Conservation (phyloP, 2,797 vertebrate species). For the Smutsia temminckii region DNA sequence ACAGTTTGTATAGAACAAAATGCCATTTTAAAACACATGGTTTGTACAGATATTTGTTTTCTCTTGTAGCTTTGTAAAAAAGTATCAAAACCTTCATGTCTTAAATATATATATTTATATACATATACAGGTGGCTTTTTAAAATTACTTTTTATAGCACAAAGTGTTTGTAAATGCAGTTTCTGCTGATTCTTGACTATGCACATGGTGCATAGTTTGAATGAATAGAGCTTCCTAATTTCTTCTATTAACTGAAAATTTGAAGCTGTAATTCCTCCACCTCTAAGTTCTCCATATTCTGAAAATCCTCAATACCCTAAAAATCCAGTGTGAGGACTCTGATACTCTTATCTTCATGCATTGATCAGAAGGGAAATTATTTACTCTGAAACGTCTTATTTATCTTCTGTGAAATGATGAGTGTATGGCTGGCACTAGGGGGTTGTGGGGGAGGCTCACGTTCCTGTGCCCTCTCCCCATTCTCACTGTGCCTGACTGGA, state of each 20-base stretch:
- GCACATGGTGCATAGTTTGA: slow-evolving; percentile 82
- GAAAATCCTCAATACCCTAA: slow-evolving; percentile 56
- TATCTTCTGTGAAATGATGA: background rate
- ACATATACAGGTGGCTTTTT: slow-evolving; percentile 82
- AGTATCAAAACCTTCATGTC: slow-evolving; percentile 87
- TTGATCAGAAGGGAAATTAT: slow-evolving; percentile 45
- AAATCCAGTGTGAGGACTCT: slow-evolving; percentile 24
- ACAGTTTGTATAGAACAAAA: slow-evolving; percentile 71
- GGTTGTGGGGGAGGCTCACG: background rate
- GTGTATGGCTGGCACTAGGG: background rate
- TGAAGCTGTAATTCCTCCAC: slow-evolving; percentile 53
- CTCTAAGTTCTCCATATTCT: slow-evolving; percentile 53
- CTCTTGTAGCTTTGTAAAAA: slow-evolving; percentile 83
- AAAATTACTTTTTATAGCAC: slow-evolving; percentile 76
- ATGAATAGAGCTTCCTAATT: slow-evolving; percentile 74
- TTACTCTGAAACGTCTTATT: slow-evolving; percentile 16
- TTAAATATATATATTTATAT: slow-evolving; percentile 81
- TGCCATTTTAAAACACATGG: slow-evolving; percentile 76
- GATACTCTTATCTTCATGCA: slow-evolving; percentile 58
- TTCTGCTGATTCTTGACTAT: slow-evolving; percentile 69
- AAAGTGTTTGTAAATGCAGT: slow-evolving; percentile 81
- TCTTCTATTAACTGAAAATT: slow-evolving; percentile 49
- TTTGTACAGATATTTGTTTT: slow-evolving; percentile 81
- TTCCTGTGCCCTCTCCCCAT: background rate
- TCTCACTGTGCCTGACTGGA: background rate